A percentile compares a stretch with the other conserved stretches of the same genome.
phyloP scores from a whole-genome alignment of 2,797 vertebrate genomes.

The Gallinago stenura region DNA sequence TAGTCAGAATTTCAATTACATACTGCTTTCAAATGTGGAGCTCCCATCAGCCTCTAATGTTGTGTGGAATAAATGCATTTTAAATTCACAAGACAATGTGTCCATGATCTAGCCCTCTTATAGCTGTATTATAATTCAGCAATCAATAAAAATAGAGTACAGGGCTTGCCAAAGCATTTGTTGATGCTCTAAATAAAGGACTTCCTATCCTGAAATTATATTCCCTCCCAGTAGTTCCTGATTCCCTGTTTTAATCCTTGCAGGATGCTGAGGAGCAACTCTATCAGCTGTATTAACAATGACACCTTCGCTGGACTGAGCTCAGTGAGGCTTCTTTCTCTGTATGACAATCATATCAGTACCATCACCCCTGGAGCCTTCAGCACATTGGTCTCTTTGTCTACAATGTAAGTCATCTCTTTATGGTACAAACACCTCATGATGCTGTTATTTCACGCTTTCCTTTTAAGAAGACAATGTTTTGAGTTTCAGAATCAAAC shows the following conservation, averaged over 20 bases:
- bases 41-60: not conserved
- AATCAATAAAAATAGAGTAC: not conserved
- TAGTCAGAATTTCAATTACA: not conserved
- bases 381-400: slow-evolving; percentile 83
- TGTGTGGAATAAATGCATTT: not conserved
- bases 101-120: not conserved
- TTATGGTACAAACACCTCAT: rapidly evolving
- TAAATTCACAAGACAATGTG: not conserved
- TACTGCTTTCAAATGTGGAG: not conserved
- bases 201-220: not conserved
- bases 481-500: not conserved
- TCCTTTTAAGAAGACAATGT: not conserved
- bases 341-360: slow-evolving; percentile 86
- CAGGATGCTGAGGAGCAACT: slow-evolving; percentile 86
- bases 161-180: not conserved
- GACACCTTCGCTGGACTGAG: slow-evolving; percentile 85
- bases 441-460: not conserved
- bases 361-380: slow-evolving; percentile 86
- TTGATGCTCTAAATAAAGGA: not conserved
- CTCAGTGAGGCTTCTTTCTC: slow-evolving; percentile 83
- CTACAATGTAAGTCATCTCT: slow-evolving; percentile 82
- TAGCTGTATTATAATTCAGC: not conserved
- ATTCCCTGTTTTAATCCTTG: slow-evolving; percentile 40
- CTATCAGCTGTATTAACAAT: slow-evolving; percentile 83
- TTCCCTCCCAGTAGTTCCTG: not conserved